These are phyloP conservation scores for Porites lobata DNA, from an alignment of 92 coral and sea anemone species.

Conservation along the genomic window DNA sequence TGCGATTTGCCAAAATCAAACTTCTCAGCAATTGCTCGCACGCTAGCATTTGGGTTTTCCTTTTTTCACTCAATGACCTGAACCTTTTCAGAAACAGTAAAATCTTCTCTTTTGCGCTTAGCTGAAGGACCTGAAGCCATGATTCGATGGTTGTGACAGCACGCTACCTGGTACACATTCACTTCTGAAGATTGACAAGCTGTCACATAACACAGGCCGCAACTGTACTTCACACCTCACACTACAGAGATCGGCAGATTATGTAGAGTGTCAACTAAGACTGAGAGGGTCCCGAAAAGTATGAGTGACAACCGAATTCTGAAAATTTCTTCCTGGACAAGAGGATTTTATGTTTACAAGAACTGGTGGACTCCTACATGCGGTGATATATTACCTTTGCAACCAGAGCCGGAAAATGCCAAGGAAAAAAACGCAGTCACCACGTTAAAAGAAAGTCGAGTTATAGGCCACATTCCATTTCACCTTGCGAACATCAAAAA, in stretches of 20 bases:
- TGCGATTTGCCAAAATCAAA: conserved; percentile 60
- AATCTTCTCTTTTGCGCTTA: conserved; percentile 39
- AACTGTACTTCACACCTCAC: conserved; percentile 46
- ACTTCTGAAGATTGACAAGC: conserved; percentile 27
- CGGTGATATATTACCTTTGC: conserved; percentile 54
- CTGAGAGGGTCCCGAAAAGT: conserved; percentile 27
- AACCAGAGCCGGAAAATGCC: conserved; percentile 54
- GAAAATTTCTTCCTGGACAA: conserved; percentile 56
- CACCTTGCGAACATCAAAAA: conserved; percentile 57
- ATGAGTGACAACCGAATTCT: conserved; percentile 42
- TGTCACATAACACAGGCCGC: conserved; percentile 40
- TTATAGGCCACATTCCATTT: conserved; percentile 56
- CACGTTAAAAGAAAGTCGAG: conserved; percentile 38
- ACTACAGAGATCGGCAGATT: conserved; percentile 25
- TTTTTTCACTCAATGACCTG: conserved; percentile 54
- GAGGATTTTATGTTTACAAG: conserved; percentile 62
- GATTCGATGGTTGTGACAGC: conserved; percentile 30
- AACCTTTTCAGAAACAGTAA: conserved; percentile 44
- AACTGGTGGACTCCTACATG: conserved; percentile 59
- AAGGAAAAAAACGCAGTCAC: conserved; percentile 62
- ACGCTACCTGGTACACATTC: conserved; percentile 14
- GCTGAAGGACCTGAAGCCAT: conserved; percentile 59
- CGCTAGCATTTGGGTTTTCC: conserved; percentile 56
- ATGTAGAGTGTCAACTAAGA: not conserved
- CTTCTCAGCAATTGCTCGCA: conserved; percentile 39